Percentiles rank a stretch among this genome's conserved stretches.
These are phyloP conservation scores for Mylabris phalerata DNA, from an alignment of 1,140 invertebrate genomes.

Conservation along the genomic window DNA sequence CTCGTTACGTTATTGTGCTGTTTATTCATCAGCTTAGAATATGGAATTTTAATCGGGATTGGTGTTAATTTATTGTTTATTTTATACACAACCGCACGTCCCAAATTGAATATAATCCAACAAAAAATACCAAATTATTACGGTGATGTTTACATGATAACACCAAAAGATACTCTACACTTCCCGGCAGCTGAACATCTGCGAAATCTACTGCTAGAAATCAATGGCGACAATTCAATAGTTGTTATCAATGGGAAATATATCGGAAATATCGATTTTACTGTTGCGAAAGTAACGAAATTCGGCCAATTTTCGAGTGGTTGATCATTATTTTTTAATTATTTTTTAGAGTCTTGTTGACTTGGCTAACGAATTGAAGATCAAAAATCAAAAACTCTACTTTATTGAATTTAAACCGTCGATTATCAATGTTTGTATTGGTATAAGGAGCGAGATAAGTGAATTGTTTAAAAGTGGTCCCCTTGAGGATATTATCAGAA, in stretches of 20 bases:
- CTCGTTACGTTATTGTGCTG: constrained; percentile 56
- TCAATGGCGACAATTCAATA: constrained; percentile 24
- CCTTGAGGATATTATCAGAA: constrained; percentile 3
- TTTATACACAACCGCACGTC: constrained; percentile 59
- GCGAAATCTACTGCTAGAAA: constrained; percentile 45
- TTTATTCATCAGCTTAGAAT: constrained; percentile 58
- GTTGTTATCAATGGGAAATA: constrained; percentile 58
- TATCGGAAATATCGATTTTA: constrained; percentile 54
- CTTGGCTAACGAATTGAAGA: constrained; percentile 28
- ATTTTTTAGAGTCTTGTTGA: constrained; percentile 3
- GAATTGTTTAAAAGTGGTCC: not conserved
- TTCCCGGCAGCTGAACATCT: constrained; percentile 63
- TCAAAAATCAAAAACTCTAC: constrained; percentile 31
- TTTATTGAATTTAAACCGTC: constrained; percentile 36
- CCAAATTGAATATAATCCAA: constrained; percentile 44
- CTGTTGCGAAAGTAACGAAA: constrained; percentile 51
- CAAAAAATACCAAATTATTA: constrained; percentile 25
- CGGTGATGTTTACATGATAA: constrained; percentile 45
- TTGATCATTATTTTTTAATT: not conserved
- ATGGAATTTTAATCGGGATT: constrained; percentile 66
- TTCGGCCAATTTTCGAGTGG: too few species aligned
- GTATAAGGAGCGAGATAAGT: not conserved
- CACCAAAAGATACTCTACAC: constrained; percentile 54
- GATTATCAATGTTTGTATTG: constrained; percentile 22
- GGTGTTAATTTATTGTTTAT: constrained; percentile 57